Evolutionary conservation across 2,113 vertebrate genomes (phyloP), one percentile per base, ranked within the genome.

Genomic region (Urocynchramus pylzowi): DNA sequence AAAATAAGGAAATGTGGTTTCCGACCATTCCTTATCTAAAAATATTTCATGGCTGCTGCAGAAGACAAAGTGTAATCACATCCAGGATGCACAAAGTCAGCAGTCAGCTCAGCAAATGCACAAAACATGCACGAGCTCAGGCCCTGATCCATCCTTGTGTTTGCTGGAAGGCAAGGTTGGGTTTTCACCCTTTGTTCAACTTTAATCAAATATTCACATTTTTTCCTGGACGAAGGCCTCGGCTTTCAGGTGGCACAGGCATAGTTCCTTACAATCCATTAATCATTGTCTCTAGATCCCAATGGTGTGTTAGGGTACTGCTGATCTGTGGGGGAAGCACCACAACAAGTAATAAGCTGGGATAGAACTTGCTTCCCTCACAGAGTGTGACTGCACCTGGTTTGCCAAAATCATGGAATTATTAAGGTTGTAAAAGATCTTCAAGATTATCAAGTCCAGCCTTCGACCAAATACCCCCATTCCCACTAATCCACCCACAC

Each of bases 321-420:
- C 22, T 53, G 60, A 11, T 26, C 47, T 21, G 9, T 28, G 15
- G 42, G 45, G 37, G 30, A 86, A 54, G 23, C 59, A 63, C 18
- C 33, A 39, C 28, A 47, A 69, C 9, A 65, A 80, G 20, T 3
- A 12, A 31, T n/a, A 10, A 23, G 1, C 6, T 35, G 42, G 14
- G 52, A 24, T 11, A 7, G 16, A 80, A 59, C 6, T 52, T 53
- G 11, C 42, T 93, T 69, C 47, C 42, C 47, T 50, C 27, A 31
- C 9, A 1, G 27, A 44, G 15, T 10, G 19, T 0, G 21, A 15
- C 30, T 20, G 4, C 1, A 1, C 8, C 2, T 10, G 31, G 11
- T 28, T 22, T 65, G n/a, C 35, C 53, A n/a, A 45, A 83, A 35
- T 60, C 20, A 13, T 18, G 7, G 16, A 53, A 41, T 76, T 22